Evolutionary conservation across 2,113 vertebrate genomes (phyloP).

Genomic region (Neodon shergylaensis): DNA sequence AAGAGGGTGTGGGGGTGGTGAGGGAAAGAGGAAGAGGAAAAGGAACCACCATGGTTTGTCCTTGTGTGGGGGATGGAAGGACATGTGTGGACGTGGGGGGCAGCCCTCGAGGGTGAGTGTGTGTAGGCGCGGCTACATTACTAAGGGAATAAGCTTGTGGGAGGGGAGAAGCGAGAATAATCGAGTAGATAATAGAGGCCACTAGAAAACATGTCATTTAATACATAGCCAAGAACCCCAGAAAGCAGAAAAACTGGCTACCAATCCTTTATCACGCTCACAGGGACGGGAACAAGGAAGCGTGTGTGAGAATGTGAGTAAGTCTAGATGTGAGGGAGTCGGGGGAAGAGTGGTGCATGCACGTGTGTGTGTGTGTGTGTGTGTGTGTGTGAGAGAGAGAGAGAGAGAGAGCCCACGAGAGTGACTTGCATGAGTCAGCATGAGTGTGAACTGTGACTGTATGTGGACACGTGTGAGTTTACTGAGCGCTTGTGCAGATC

Average conservation of each 20-base stretch:
- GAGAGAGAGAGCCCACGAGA: too few species aligned
- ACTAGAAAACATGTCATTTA: neutral
- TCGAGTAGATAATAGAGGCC: neutral
- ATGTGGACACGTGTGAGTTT: too few species aligned
- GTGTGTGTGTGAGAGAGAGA: neutral
- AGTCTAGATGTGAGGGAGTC: neutral
- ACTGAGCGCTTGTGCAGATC: neutral
- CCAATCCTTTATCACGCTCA: neutral
- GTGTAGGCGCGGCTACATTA: too few species aligned
- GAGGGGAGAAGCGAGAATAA: neutral
- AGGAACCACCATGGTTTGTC: neutral
- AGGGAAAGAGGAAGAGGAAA: neutral
- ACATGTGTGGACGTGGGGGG: accelerated
- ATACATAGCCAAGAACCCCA: neutral
- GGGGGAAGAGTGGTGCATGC: neutral
- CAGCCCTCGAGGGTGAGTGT: accelerated
- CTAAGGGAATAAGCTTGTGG: too few species aligned
- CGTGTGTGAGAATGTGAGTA: too few species aligned
- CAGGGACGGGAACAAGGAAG: neutral
- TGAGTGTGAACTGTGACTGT: neutral
- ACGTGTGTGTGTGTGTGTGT: too few species aligned
- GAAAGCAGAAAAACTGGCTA: neutral
- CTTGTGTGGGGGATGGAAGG: neutral
- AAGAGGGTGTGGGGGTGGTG: neutral
- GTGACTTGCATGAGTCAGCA: neutral